These are phyloP conservation scores for Dicentrarchus labrax DNA, from an alignment of 2,113 vertebrate genomes.

Conservation along the genomic window DNA sequence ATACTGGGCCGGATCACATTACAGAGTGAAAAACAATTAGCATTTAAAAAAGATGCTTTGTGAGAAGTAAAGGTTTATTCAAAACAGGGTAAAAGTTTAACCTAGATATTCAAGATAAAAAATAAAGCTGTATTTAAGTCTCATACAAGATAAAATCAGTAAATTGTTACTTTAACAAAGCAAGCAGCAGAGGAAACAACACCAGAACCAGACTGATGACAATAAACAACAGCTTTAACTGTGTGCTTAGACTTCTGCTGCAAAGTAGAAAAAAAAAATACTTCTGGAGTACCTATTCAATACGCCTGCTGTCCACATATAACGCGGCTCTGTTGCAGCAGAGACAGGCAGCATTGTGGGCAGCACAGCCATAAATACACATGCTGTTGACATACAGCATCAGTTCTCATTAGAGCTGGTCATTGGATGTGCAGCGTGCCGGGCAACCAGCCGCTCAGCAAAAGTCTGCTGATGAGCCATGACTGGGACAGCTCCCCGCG, in stretches of 20 bases:
- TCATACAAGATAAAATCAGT: not conserved
- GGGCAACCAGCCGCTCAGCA: slow-evolving; percentile 50
- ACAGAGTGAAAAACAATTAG: slow-evolving; percentile 38
- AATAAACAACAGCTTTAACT: slow-evolving; percentile 23
- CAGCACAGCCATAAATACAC: slow-evolving; percentile 46
- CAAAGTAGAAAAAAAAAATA: slow-evolving; percentile 13
- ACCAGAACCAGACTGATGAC: not conserved
- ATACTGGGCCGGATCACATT: slow-evolving; percentile 15
- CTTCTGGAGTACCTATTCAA: slow-evolving; percentile 24
- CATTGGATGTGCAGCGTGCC: slow-evolving; percentile 49
- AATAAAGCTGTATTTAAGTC: too few relatives aligned
- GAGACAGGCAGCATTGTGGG: slow-evolving; percentile 48
- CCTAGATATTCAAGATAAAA: too few relatives aligned
- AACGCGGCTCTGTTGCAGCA: slow-evolving; percentile 50
- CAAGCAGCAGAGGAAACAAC: not conserved
- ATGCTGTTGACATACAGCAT: slow-evolving; percentile 56
- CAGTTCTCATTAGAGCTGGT: slow-evolving; percentile 61
- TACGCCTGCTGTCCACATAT: slow-evolving; percentile 1
- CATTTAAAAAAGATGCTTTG: slow-evolving; percentile 51
- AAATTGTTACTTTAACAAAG: slow-evolving; percentile 10
- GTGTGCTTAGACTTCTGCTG: slow-evolving; percentile 10
- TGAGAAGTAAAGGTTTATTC: not conserved
- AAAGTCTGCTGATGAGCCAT: slow-evolving; percentile 58
- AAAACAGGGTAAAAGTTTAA: not conserved
- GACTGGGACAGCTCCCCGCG: slow-evolving; percentile 10